Evolutionary conservation across 2,113 vertebrate species (phyloP), one percentile per base, ranked within the genome.

Genomic region (Dunckerocampus dactyliophorus): DNA sequence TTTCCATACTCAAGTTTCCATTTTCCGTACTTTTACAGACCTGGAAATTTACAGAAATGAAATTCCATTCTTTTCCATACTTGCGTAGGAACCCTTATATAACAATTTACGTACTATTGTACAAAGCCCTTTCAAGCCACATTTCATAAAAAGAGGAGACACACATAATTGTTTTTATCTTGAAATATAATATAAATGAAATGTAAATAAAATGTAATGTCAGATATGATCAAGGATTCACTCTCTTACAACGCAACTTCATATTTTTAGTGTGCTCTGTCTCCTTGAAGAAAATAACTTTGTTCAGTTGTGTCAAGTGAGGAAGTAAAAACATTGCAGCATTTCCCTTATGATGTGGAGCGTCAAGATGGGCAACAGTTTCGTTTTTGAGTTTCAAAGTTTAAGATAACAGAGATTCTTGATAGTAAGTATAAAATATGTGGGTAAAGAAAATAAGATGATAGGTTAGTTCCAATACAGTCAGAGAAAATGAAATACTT

Each of bases 281-380:
- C 69, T 66, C 43, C 22, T 79, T 75, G 34, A 74, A 74, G 24
- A 77, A 21, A 69, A 11, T 31, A 19, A 63, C 62, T 72, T 71
- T 84, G 34, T 63, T 69, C 46, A 65, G 31, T 28, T 68, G 42
- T 77, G 69, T 72, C 69, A 79, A 62, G 46, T 54, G 62, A 75
- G 64, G 53, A 37, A 55, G 61, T 28, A 43, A 66, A 24, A 20
- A 56, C 34, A 56, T 12, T 42, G 54, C 34, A 6, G 54, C 54
- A 42, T 82, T 89, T 88, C 87, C 75, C 66, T 74, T 88, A 86
- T 85, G 72, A 79, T 79, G 67, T 71, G 51, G 51, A 78, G 49
- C 66, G 60, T 72, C 24, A 8, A 50, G 53, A 46, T 54, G 52
- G 19, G 60, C 58, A 65, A 57, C 22, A 66, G 54, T 74, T 86